These are phyloP conservation scores for Gallinago nigripennis DNA, from an alignment of 2,797 vertebrate species.

Conservation along the genomic window DNA sequence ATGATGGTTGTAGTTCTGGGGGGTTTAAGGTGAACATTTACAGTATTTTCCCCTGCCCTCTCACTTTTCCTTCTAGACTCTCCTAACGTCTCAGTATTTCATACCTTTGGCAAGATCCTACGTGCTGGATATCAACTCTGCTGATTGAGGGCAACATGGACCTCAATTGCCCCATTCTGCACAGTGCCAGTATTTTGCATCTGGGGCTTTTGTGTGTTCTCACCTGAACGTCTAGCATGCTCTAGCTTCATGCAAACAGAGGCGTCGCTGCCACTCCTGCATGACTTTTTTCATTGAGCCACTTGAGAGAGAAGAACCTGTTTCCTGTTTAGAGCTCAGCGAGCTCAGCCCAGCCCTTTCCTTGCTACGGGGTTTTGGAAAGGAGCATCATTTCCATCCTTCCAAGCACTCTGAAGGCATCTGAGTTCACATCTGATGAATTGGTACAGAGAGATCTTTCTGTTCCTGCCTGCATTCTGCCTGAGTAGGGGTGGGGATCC, in stretches of 20 bases:
- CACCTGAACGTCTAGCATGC: conserved; percentile 12
- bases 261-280: neutral
- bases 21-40: neutral
- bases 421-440: neutral
- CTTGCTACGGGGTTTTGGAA: neutral
- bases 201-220: neutral
- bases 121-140: neutral
- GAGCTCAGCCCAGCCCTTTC: conserved; percentile 4
- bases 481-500: neutral
- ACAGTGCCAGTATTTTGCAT: neutral
- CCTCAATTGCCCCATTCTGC: neutral
- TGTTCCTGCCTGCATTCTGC: neutral
- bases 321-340: conserved; percentile 45
- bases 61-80: neutral
- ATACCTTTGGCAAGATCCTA: neutral
- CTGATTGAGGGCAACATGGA: neutral
- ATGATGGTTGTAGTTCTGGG: neutral
- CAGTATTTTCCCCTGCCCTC: neutral
- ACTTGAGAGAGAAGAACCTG: conserved; percentile 44
- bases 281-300: conserved; percentile 10
- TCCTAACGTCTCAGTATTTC: neutral
- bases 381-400: neutral
- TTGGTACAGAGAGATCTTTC: neutral
- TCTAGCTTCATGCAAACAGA: neutral
- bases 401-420: neutral